These are phyloP conservation scores for Anastrepha ludens DNA, from an alignment of 1,140 invertebrate species.

Conservation along the genomic window DNA sequence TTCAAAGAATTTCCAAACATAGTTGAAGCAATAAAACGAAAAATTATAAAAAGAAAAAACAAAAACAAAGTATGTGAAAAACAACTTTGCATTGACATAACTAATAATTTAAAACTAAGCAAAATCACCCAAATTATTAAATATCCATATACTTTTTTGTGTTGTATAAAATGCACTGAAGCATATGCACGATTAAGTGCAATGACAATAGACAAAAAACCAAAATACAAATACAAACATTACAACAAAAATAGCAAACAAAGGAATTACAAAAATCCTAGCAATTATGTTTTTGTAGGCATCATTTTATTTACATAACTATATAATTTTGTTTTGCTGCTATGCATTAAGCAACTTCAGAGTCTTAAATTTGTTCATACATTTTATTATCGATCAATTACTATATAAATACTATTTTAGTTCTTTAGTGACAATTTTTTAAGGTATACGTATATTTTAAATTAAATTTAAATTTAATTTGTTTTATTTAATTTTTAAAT, in stretches of 20 bases:
- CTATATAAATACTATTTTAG: constrained; percentile 1
- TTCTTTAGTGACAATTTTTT: constrained; percentile 28
- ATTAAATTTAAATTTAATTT: constrained; percentile 46
- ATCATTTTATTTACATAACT: neutral
- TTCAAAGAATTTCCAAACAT: constrained; percentile 8
- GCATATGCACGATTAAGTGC: constrained; percentile 17
- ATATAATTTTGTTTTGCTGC: neutral
- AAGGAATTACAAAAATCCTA: neutral
- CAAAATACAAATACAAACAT: neutral
- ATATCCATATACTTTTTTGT: neutral
- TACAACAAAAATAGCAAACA: neutral
- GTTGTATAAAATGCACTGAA: constrained; percentile 38
- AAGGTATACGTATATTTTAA: constrained; percentile 19
- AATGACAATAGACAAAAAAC: constrained; percentile 2
- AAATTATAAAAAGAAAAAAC: neutral
- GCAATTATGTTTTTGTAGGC: constrained; percentile 1
- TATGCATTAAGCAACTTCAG: neutral
- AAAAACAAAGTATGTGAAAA: neutral
- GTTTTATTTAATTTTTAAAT: constrained; percentile 36
- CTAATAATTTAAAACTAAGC: constrained; percentile 14
- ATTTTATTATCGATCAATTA: constrained; percentile 28
- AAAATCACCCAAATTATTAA: neutral
- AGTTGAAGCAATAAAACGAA: neutral
- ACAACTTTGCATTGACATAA: neutral
- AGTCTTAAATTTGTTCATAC: neutral